phyloP scores from a whole-genome alignment of 2,797 vertebrate species.

The Betta splendens region DNA sequence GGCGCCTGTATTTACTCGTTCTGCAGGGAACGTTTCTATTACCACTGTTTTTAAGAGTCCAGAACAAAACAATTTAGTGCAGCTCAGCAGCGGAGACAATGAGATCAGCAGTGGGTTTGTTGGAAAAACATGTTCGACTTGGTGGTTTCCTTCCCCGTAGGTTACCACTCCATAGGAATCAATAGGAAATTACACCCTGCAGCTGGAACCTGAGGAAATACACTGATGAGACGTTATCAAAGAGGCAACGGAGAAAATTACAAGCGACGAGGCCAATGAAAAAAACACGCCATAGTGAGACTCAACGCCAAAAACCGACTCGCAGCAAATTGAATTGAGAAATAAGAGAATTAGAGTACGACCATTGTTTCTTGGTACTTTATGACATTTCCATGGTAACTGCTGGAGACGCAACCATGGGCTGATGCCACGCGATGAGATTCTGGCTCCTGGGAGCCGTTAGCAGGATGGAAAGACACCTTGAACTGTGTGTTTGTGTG shows the following conservation, averaged over 20 bases:
- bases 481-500: background rate
- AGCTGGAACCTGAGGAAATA: conserved; percentile 28
- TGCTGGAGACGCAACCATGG: too few species aligned
- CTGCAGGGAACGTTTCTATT: background rate
- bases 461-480: too few species aligned
- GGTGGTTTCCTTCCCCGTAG: conserved; percentile 10
- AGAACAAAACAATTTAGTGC: background rate
- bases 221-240: conserved; percentile 4
- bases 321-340: background rate
- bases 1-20: conserved; percentile 14
- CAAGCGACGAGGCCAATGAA: conserved; percentile 14
- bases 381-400: background rate
- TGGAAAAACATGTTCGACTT: conserved; percentile 7
- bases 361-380: background rate
- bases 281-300: background rate
- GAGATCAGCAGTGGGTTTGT: conserved; percentile 3
- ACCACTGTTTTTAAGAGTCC: background rate
- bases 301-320: background rate
- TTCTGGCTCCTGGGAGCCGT: too few species aligned
- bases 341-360: background rate
- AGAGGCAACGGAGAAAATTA: conserved; percentile 16
- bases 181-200: conserved; percentile 25
- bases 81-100: background rate
- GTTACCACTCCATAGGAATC: conserved; percentile 17
- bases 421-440: background rate